Percentiles rank a stretch among this genome's conserved stretches.
Evolutionary conservation across 1,140 invertebrate species (phyloP).

Genomic region (Tribolium castaneum): DNA sequence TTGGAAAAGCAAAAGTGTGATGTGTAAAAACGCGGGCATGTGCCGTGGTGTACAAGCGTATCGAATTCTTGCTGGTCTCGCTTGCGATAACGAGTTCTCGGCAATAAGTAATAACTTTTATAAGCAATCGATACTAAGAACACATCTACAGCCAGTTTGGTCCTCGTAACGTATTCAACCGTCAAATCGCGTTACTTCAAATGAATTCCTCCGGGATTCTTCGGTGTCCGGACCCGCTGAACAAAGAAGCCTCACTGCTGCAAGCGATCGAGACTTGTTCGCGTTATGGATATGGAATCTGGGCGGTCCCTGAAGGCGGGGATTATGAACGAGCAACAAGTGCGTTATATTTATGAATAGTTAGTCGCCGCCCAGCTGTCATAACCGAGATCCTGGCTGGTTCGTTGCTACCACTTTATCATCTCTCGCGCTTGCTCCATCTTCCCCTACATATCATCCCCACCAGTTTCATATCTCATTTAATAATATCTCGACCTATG

Average conservation of each 20-base stretch:
- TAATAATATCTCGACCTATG: slow-evolving; percentile 62
- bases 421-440: slow-evolving; percentile 60
- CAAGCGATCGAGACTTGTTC: slow-evolving; percentile 26
- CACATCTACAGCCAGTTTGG: slow-evolving; percentile 19
- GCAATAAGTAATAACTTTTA: slow-evolving; percentile 48
- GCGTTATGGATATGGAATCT: slow-evolving; percentile 62
- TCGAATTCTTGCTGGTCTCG: slow-evolving; percentile 9
- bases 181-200: slow-evolving; percentile 45
- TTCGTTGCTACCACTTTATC: slow-evolving; percentile 56
- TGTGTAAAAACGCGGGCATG: background rate
- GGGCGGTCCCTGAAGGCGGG: slow-evolving; percentile 60
- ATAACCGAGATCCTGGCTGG: slow-evolving; percentile 62
- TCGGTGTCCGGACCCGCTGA: slow-evolving; percentile 17
- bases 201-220: slow-evolving; percentile 41
- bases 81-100: slow-evolving; percentile 30
- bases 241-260: slow-evolving; percentile 17
- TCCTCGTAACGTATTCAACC: slow-evolving; percentile 36
- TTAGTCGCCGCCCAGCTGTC: slow-evolving; percentile 62
- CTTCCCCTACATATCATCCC: slow-evolving; percentile 58
- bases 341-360: slow-evolving; percentile 64
- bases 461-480: slow-evolving; percentile 63
- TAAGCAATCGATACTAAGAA: slow-evolving; percentile 45
- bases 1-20: background rate
- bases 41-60: background rate
- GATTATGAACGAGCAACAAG: slow-evolving; percentile 63